A percentile compares a stretch with the other conserved stretches of the same genome.
Evolutionary conservation across 2,888 invertebrate species (phyloP).

Genomic region (Scelioninae gen. 2): DNA sequence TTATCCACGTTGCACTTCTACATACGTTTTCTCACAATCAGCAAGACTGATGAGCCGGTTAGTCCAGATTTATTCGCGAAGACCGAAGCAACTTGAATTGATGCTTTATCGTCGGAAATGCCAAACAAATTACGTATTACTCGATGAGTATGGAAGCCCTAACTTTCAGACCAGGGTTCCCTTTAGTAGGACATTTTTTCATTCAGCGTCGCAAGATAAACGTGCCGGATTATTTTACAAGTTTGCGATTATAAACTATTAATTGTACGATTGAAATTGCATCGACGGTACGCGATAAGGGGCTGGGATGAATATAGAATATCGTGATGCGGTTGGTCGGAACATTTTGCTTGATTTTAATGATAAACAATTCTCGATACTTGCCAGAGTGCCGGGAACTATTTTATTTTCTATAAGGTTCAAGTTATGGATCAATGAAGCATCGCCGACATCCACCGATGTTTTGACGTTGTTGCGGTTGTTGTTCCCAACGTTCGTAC

Average conservation of each 20-base stretch:
- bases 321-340: no score
- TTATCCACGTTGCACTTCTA: slow-evolving; percentile 55
- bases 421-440: no score
- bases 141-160: slow-evolving; percentile 18
- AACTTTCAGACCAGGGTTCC: slow-evolving; percentile 25
- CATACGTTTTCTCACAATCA: slow-evolving; percentile 58
- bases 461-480: no score
- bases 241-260: slow-evolving; percentile 20
- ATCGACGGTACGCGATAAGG: no score
- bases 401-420: no score
- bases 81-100: slow-evolving; percentile 68
- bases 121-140: slow-evolving; percentile 53
- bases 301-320: no score
- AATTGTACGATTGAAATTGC: slow-evolving; percentile 14
- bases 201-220: slow-evolving; percentile 5
- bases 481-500: no score
- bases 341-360: no score
- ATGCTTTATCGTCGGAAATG: slow-evolving; percentile 67
- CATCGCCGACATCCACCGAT: no score
- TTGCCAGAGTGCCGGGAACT: no score
- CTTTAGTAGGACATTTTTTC: slow-evolving; percentile 41
- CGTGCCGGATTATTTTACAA: slow-evolving; percentile 15
- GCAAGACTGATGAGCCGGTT: slow-evolving; percentile 67
- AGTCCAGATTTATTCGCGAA: slow-evolving; percentile 66
- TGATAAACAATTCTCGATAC: no score